Percentiles rank a stretch among this genome's conserved stretches.
phyloP scores from a whole-genome alignment of 92 coral and sea anemone species.

The Porites rus region DNA sequence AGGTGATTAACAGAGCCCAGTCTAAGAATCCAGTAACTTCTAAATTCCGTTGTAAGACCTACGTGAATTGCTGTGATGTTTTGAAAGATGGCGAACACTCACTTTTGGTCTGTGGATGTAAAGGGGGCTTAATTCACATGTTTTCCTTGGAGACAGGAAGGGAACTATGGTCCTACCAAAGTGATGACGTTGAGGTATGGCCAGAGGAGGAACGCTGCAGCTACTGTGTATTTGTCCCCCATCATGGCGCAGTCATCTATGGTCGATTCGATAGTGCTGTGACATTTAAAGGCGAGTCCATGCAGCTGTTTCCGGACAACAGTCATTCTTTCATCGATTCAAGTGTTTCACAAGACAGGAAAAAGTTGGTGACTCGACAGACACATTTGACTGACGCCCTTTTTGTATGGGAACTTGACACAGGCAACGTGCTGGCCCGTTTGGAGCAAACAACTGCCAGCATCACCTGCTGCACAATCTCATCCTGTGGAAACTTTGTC shows the following conservation, averaged over 20 bases:
- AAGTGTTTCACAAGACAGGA: constrained; percentile 56
- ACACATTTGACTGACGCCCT: constrained; percentile 48
- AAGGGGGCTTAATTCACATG: constrained; percentile 49
- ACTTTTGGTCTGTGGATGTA: constrained; percentile 65
- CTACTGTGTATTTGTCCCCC: constrained; percentile 66
- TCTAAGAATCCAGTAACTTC: constrained; percentile 48
- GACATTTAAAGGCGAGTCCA: constrained; percentile 16
- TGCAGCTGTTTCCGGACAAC: constrained; percentile 38
- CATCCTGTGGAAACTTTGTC: constrained; percentile 53
- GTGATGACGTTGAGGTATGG: constrained; percentile 51
- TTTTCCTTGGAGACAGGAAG: constrained; percentile 72
- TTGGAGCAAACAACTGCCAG: constrained; percentile 38
- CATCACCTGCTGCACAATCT: constrained; percentile 59
- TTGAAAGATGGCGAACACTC: constrained; percentile 31
- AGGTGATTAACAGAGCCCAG: constrained; percentile 52
- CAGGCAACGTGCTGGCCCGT: constrained; percentile 13
- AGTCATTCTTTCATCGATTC: constrained; percentile 54
- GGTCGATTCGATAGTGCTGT: constrained; percentile 60
- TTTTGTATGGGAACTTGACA: constrained; percentile 58
- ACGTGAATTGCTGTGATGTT: constrained; percentile 64
- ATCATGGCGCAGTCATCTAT: constrained; percentile 33
- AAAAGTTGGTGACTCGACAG: constrained; percentile 47
- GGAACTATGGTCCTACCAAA: constrained; percentile 47
- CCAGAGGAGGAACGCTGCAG: constrained; percentile 57
- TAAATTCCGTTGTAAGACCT: constrained; percentile 45